Base-by-base conservation (phyloP, 2,113 vertebrate genomes). In the Amia ocellicauda region DNA sequence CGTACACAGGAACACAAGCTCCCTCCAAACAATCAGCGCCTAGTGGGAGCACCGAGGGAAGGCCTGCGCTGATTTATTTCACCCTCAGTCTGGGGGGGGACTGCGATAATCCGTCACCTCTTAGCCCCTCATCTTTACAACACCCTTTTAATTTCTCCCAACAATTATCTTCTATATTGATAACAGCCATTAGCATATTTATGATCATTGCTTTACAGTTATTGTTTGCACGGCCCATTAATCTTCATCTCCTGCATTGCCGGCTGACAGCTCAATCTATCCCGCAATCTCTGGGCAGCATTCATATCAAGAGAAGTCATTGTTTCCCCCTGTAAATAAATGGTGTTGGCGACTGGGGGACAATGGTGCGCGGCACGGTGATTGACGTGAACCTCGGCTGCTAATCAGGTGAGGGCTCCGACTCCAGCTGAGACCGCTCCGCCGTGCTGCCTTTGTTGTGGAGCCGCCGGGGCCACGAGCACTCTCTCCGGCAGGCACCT, bases 191-290 rank as follows among this genome's bases (percentile, higher is more conserved):
- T 98, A 95, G 94, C 96, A 98, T 98, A 98, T 98, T 98, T 95
- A 98, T 98, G 93, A 94, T 96, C 91, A 93, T 92, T 91, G 93
- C 92, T 90, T 93, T 91, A 91, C 89, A 92, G 93, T 96, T 95
- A 98, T 98, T 98, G 94, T 98, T 93, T 89, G 78, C 81, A 74
- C 72, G 82, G 90, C 89, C 92, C 94, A 98, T 98, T 98, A 97
- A 98, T 98, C 96, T 97, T 98, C 95, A 92, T 96, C 94, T 88
- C 88, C 87, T 91, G 92, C 94, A 88, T 90, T 80, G n/a, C 76
- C 80, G 73, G 88, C 89, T 97, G 95, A 98, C 96, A 98, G 95
- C 96, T 97, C 93, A 98, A 98, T 98, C 95, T 97, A 94, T 91
- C 93, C 90, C 91, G 90, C 88, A 94, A 95, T 97, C 92, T 83